Evolutionary conservation across 2,113 vertebrate genomes (phyloP).

Genomic region (Clupea harengus): DNA sequence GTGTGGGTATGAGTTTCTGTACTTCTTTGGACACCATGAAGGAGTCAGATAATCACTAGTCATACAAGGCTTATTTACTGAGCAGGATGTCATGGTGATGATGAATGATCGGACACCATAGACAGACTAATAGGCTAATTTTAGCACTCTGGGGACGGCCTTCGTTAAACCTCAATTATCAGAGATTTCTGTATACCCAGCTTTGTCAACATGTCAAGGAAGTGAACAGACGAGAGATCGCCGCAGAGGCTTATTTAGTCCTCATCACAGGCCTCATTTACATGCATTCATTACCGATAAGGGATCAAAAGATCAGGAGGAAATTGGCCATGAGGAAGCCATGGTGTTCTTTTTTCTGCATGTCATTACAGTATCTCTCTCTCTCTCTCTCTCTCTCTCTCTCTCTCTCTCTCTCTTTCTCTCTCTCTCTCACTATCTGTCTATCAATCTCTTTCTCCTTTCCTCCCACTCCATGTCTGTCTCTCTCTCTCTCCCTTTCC

Average conservation of each 20-base stretch:
- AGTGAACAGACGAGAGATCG: neutral
- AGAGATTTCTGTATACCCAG: conserved; percentile 14
- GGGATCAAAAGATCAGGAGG: conserved; percentile 15
- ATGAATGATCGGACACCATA: conserved; percentile 4
- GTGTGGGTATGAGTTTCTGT: neutral
- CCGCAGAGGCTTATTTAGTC: neutral
- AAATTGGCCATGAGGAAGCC: neutral
- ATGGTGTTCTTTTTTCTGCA: neutral
- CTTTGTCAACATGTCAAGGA: conserved; percentile 8
- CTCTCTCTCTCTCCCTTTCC: neutral
- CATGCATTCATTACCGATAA: conserved; percentile 2
- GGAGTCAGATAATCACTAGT: neutral
- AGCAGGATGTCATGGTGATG: neutral
- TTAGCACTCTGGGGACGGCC: neutral
- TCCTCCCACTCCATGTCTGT: neutral
- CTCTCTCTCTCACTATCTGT: neutral
- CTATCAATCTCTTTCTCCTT: neutral
- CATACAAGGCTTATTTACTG: conserved; percentile 2
- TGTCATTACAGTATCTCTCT: conserved; percentile 11
- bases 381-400: neutral
- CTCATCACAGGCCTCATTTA: conserved; percentile 16
- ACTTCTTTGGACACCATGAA: neutral
- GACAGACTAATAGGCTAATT: conserved; percentile 1
- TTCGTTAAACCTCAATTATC: conserved; percentile 13
- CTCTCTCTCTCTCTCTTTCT: neutral